phyloP scores from a whole-genome alignment of 53 echinoderm and acorn worm species.

The Arbacia lixula region DNA sequence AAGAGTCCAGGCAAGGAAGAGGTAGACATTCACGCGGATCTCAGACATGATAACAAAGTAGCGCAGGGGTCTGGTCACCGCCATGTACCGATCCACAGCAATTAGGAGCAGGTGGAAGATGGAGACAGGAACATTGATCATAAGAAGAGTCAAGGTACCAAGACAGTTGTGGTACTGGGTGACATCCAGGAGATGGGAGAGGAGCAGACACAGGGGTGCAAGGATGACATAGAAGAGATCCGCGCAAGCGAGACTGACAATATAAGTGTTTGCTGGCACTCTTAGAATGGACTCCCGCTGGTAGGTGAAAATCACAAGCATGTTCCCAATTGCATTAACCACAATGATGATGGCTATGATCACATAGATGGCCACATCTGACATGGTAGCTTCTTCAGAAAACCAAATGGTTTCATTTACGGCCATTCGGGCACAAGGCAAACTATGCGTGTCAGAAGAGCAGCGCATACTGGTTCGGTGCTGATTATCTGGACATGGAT shows the following conservation, averaged over 20 bases:
- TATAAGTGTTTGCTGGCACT: conserved; percentile 44
- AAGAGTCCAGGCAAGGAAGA: conserved; percentile 19
- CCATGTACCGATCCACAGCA: conserved; percentile 35
- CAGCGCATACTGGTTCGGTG: not conserved
- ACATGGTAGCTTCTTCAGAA: conserved; percentile 14
- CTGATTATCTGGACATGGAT: conserved; percentile 5
- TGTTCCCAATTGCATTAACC: conserved; percentile 33
- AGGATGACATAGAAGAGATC: conserved; percentile 44
- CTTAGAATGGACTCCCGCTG: conserved; percentile 36
- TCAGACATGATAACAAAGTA: conserved; percentile 54
- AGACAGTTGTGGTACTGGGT: conserved; percentile 11
- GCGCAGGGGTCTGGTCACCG: conserved; percentile 33
- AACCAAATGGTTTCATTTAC: not conserved
- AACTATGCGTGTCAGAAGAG: not conserved
- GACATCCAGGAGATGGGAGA: conserved; percentile 11
- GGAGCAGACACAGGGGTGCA: conserved; percentile 16
- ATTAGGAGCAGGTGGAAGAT: conserved; percentile 47
- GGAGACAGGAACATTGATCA: conserved; percentile 43
- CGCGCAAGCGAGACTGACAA: conserved; percentile 46
- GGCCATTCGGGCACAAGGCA: not conserved
- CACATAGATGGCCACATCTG: conserved; percentile 22
- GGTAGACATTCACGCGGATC: conserved; percentile 41
- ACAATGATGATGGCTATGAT: conserved; percentile 34
- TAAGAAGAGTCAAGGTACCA: conserved; percentile 39
- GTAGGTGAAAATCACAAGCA: conserved; percentile 42